Evolutionary conservation across 2,113 vertebrate genomes (phyloP), one percentile per base, ranked within the genome.

Genomic region (Taxidea taxus): DNA sequence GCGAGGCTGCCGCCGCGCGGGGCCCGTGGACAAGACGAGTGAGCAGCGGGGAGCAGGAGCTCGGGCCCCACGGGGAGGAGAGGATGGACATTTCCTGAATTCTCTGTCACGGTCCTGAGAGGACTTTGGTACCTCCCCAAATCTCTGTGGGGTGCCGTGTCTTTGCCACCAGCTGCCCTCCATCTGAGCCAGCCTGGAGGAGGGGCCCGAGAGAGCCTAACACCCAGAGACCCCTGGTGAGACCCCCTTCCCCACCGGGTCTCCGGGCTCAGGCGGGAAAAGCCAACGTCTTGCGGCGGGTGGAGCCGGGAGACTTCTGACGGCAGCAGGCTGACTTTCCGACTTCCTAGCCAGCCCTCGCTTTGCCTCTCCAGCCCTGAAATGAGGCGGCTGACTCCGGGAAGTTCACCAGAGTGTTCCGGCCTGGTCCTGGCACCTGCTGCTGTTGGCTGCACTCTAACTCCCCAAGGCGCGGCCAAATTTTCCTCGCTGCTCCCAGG

Each of bases 361-460:
- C 31, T 66, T 66, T 66, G 31, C 62, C 31, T 66, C 62, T 66
- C 62, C 62, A 66, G 7, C 62, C 62, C 39, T 6, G 9, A 88
- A 31, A 58, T 39, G 74, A 93, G 47, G 37, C 44, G 44, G 56
- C 68, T 44, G 77, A 64, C 86, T 87, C 95, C 54, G 95, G 84
- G 84, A 97, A 83, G 74, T 87, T 75, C 90, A 95, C 87, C 82
- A 89, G 90, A 77, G 47, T 74, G 85, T 92, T 95, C 58, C 66
- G 4, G 78, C 87, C 56, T n/a, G 3, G 80, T 95, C 84, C 94
- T 98, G 94, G 97, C 93, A 95, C 95, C 90, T 93, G 70, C 39
- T 84, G 70, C 70, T 56, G 1, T 86, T 94, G 97, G 93, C 85
- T 44, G 31, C 62, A 90, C 75, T 95, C 77, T 66, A 78, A 54